These are phyloP conservation scores for Nothoprocta perdicaria DNA, from an alignment of 2,113 vertebrate species.

Conservation along the genomic window DNA sequence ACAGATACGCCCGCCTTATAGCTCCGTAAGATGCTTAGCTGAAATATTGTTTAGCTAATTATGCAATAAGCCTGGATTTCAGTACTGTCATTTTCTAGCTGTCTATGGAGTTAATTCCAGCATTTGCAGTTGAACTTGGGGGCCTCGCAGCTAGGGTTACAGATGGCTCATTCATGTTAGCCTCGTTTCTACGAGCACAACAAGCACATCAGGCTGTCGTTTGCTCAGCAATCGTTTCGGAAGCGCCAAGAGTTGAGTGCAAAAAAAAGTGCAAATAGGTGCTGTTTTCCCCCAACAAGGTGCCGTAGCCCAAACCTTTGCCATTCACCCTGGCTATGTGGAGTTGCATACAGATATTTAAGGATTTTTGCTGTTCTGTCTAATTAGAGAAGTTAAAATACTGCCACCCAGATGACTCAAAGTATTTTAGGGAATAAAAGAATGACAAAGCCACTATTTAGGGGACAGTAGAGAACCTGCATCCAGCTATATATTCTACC, in stretches of 20 bases:
- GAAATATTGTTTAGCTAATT: slow-evolving; percentile 71
- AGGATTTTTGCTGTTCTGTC: not conserved
- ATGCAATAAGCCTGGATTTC: slow-evolving; percentile 47
- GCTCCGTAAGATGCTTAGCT: slow-evolving; percentile 60
- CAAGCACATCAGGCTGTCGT: not conserved
- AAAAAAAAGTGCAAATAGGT: not conserved
- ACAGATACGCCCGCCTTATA: slow-evolving; percentile 60
- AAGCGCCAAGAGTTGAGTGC: not conserved
- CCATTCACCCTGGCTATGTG: not conserved
- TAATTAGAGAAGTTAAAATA: not conserved
- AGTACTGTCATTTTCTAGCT: not conserved
- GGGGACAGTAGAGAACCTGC: not conserved
- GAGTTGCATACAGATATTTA: accelerated
- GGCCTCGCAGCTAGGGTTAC: not conserved
- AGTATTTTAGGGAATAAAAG: not conserved
- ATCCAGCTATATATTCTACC: not conserved
- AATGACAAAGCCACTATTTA: not conserved
- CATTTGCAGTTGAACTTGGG: not conserved
- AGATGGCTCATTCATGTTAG: not conserved
- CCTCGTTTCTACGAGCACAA: slow-evolving; percentile 30
- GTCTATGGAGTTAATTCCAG: slow-evolving; percentile 26
- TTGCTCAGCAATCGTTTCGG: not conserved
- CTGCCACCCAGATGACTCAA: too few species aligned
- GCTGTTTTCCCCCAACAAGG: not conserved
- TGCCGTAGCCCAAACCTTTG: accelerated